A percentile compares a stretch with the other conserved stretches of the same genome.
Evolutionary conservation across 2,797 vertebrate species (phyloP).

Genomic region (Sternarchorhynchus goeldii): DNA sequence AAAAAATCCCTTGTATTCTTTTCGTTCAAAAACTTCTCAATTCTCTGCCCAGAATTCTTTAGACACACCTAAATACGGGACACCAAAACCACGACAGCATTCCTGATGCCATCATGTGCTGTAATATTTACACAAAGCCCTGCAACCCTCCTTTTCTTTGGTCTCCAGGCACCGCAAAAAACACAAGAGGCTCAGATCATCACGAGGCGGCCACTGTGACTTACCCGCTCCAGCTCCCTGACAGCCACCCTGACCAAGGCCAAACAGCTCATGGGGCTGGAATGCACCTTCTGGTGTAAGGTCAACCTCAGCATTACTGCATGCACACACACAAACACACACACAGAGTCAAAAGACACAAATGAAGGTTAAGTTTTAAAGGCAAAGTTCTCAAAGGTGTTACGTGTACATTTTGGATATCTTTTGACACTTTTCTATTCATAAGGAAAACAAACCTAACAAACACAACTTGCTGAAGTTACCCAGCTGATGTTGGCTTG

Average conservation of each 20-base stretch:
- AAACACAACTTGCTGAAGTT: no score
- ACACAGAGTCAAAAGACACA: constrained; percentile 39
- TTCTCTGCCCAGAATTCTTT: not conserved
- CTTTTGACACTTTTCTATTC: no score
- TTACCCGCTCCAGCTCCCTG: constrained; percentile 90
- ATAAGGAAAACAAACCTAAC: no score
- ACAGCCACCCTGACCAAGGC: constrained; percentile 83
- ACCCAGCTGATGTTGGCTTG: not conserved
- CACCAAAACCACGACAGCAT: no score
- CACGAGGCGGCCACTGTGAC: constrained; percentile 13
- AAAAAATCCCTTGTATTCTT: not conserved
- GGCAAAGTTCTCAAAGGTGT: no score
- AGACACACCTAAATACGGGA: no score
- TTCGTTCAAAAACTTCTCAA: not conserved
- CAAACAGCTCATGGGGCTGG: constrained; percentile 78
- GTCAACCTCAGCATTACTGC: constrained; percentile 95
- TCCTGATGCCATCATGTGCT: no score
- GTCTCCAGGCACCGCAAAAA: no score
- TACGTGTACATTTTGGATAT: no score
- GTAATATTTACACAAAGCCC: no score
- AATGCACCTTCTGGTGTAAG: constrained; percentile 88
- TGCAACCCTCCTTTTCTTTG: no score
- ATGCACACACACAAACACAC: constrained; percentile 42
- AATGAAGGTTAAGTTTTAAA: not conserved
- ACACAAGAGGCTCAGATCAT: constrained; percentile 11